Percentiles rank a stretch among this genome's conserved stretches.
These are phyloP conservation scores for Scomber scombrus DNA, from an alignment of 2,113 vertebrate genomes.

Conservation along the genomic window DNA sequence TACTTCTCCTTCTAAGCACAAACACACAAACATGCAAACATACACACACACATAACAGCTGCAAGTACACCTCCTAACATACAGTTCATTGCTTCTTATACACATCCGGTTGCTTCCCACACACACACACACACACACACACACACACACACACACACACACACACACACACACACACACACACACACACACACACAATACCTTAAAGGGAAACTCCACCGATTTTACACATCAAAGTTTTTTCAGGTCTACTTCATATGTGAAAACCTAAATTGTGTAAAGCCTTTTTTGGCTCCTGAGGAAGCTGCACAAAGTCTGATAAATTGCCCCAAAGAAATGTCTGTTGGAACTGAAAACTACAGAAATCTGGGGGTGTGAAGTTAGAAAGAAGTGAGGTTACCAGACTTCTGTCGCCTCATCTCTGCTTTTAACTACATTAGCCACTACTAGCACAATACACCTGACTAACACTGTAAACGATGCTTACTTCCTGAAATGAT, in stretches of 20 bases:
- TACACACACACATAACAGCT: slow-evolving; percentile 57
- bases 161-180: slow-evolving; percentile 12
- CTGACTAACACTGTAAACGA: no score
- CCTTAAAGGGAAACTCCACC: background rate
- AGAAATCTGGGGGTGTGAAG: no score
- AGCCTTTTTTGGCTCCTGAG: no score
- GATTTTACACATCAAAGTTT: slow-evolving; percentile 2
- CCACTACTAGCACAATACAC: no score
- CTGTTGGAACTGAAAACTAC: no score
- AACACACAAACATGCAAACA: slow-evolving; percentile 63
- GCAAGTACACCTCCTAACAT: slow-evolving; percentile 66
- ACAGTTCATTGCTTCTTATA: slow-evolving; percentile 71
- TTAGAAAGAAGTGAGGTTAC: no score
- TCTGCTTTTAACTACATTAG: no score
- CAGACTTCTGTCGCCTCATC: no score
- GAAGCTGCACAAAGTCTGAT: no score
- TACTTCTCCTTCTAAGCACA: slow-evolving; percentile 95
- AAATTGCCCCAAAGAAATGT: no score
- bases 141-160: slow-evolving; percentile 24
- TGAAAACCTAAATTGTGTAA: background rate
- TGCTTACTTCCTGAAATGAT: background rate
- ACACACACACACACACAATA: slow-evolving; percentile 15
- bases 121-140: slow-evolving; percentile 15
- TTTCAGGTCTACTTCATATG: background rate
- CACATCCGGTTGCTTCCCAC: slow-evolving; percentile 59